Conservation (phyloP, 2,113 vertebrate genomes). For the Conger conger region DNA sequence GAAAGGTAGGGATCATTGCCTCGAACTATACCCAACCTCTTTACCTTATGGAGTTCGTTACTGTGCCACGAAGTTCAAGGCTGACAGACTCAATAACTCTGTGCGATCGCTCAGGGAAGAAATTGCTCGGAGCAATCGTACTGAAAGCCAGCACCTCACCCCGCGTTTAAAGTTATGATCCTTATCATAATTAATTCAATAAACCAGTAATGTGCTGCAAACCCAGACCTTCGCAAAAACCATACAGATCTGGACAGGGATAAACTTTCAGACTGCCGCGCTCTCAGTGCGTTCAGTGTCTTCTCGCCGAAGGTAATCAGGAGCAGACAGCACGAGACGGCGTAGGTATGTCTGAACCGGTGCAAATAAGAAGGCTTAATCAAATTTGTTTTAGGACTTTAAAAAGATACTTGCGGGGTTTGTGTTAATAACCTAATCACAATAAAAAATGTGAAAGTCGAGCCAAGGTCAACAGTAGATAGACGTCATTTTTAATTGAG, state of each 20-base stretch:
- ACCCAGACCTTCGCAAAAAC: constrained; percentile 87
- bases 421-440: constrained; percentile 74
- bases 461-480: constrained; percentile 65
- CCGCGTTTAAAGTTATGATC: constrained; percentile 99
- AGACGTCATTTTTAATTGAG: constrained; percentile 61
- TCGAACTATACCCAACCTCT: constrained; percentile 92
- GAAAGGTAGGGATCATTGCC: constrained; percentile 81
- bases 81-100: constrained; percentile 98
- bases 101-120: constrained; percentile 84
- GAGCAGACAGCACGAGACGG: constrained; percentile 81
- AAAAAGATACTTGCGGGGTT: constrained; percentile 70
- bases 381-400: constrained; percentile 74
- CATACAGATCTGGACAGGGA: constrained; percentile 80
- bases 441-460: constrained; percentile 62
- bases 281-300: constrained; percentile 85
- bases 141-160: constrained; percentile 90
- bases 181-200: constrained; percentile 99
- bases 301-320: constrained; percentile 83
- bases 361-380: constrained; percentile 69
- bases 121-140: constrained; percentile 92
- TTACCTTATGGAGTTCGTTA: constrained; percentile 93
- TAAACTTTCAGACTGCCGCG: constrained; percentile 87
- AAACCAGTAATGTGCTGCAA: constrained; percentile 98
- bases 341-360: constrained; percentile 65
- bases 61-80: constrained; percentile 95